Evolutionary conservation across 2,888 invertebrate species (phyloP), one percentile per base, ranked within the genome.

Genomic region (Cosmopolites sordidus): DNA sequence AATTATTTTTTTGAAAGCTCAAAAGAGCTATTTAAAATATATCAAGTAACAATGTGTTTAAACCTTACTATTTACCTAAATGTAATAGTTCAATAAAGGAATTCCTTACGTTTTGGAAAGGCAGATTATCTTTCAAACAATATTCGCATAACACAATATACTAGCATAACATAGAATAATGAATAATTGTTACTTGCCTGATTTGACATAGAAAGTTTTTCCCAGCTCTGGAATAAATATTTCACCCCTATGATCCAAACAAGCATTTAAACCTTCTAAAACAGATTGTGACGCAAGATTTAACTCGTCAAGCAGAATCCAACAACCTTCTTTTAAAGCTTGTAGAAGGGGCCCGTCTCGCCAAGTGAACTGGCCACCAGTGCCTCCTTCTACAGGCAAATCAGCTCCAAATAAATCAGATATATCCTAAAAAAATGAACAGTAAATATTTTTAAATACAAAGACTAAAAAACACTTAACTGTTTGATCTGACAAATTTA

Each of bases 221-320:
- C 89, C 91, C 9, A 99, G 76, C 75, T 99, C 99, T 0, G 99
- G 95, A 51, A 99, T 89, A 69, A 83, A 99, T 16, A 99, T 85
- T 75, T 96, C 93, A 1, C 93, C 93, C 65, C 99, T 81, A 71
- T 99, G 99, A 79, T 99, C 99, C 50, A 99, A 80, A 67, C 98
- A 97, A 0, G 99, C 98, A 71, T 99, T 99, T 2, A 99, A 79
- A 18, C 98, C 99, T 79, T 99, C 99, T 11, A 99, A 77, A 0
- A 99, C 98, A 0, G 97, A 92, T 72, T 99, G 99, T 0, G 98
- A 96, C 0, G 99, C 99, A 59, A 99, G 79, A 78, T 99, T 99
- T 60, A 99, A 77, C 79, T 99, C 99, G 72, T 99, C 99, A 17
- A 99, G 77, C 15, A 99, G 78, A 62, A 99, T 89, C 99, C 99